Percentiles rank a stretch among this genome's conserved stretches.
Evolutionary conservation across 1,140 invertebrate species (phyloP).

Genomic region (Scaptomyza pallida): DNA sequence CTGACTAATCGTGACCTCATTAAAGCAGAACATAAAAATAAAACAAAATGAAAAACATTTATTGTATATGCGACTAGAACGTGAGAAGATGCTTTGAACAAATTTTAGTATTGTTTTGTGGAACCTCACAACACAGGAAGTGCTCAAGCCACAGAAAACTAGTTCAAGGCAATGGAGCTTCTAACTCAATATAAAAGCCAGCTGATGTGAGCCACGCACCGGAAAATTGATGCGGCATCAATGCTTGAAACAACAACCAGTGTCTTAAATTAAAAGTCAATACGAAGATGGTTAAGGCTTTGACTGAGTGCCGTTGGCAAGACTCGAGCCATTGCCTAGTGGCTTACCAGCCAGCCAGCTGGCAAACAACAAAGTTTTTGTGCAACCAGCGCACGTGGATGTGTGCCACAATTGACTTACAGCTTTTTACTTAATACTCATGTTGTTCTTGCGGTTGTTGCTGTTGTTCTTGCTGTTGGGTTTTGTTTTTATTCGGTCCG

Average conservation of each 20-base stretch:
- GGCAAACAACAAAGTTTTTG: conserved; percentile 39
- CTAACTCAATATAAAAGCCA: conserved; percentile 69
- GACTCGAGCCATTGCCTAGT: conserved; percentile 6
- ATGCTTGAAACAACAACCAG: not conserved
- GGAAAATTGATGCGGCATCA: conserved; percentile 40
- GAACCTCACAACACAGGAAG: conserved; percentile 22
- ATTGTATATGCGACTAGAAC: conserved; percentile 57
- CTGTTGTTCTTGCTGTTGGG: conserved; percentile 9
- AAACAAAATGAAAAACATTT: no score
- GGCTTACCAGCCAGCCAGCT: conserved; percentile 4
- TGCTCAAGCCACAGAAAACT: conserved; percentile 44
- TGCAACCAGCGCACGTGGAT: conserved; percentile 41
- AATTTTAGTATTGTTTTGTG: conserved; percentile 67
- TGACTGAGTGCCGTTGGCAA: conserved; percentile 7
- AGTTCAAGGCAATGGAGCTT: conserved; percentile 58
- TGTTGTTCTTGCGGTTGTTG: conserved; percentile 20
- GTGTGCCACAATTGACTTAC: conserved; percentile 64
- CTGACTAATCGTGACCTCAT: conserved; percentile 82
- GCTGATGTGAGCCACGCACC: conserved; percentile 32
- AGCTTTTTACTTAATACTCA: conserved; percentile 56
- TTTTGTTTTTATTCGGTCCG: conserved; percentile 15
- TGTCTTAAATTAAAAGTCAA: conserved; percentile 63
- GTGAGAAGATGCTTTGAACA: conserved; percentile 66
- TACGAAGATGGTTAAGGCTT: conserved; percentile 37
- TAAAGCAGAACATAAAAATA: conserved; percentile 42